Base-by-base conservation (phyloP, 2,888 invertebrate species). In the Elysia crispata region DNA sequence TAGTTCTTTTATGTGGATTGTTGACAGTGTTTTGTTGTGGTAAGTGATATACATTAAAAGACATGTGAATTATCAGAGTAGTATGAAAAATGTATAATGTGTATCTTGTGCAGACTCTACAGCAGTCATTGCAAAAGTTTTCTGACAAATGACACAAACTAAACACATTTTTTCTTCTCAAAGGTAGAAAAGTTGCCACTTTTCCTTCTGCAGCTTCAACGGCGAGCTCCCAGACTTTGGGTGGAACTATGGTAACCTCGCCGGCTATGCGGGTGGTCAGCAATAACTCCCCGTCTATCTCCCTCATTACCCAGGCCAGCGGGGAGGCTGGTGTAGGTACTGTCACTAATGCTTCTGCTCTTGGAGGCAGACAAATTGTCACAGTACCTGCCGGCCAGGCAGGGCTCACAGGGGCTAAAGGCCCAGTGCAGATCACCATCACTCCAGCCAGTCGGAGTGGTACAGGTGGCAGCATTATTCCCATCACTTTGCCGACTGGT, bases 401-500 rank as follows among this genome's bases (percentile, higher is more conserved):
- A 66, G 82, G 80, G n/a, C 25, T 77, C 23, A 31, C 75, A 8
- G 83, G 83, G n/a, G 72, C 83, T 83, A 64, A 87, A 64, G 77
- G 87, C 76, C 88, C 88, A 57, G 87, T 89, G 31, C 87, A 89
- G 84, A 89, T 88, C 73, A 88, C 88, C 62, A 88, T 89, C 74
- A 87, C 87, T 13, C 87, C 89, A 74, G 84, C 77, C 50, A 81
- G 83, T 76, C 60, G 79, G 64, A 66, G 70, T 18, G 79, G 79
- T 62, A 41, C 41, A 41, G 41, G 41, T 41, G 74, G 64, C 60
- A 64, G 33, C 31, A 80, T 82, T 60, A 76, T 94, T 13, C 94
- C 95, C 0, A 83, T 86, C 72, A 82, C 88, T 28, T 94, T 95
- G 87, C 95, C 95, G 0, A 94, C 95, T 80, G 95, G 95, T 0